Evolutionary conservation across 2,888 invertebrate species (phyloP), one percentile per base, ranked within the genome.

Genomic region (Sarcophaga caerulescens): DNA sequence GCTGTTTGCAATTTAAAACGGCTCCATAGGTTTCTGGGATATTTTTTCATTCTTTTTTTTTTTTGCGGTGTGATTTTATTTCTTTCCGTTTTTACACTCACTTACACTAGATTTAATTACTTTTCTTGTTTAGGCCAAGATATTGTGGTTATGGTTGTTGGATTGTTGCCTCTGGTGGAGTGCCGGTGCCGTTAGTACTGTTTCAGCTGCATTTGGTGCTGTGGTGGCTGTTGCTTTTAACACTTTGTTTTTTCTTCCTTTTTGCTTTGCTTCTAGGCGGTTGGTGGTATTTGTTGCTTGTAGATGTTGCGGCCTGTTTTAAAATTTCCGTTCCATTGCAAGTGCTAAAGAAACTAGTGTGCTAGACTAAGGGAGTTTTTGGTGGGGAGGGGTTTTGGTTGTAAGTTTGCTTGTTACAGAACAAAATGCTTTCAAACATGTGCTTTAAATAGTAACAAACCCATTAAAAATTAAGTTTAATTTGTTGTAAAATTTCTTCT

Each of bases 101-200:
- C 60, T 65, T 79, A 75, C 57, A 52, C 74, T 70, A 69, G 73
- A 86, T 86, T 86, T 84, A 86, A 86, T 86, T 86, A 84, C 86
- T 84, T 86, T 86, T 86, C 86, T 84, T 84, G 81, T 84, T 85
- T 78, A 86, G 86, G 84, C 86, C 86, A 84, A 86, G 77, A 81
- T 65, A 78, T 35, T 47, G 77, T 71, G 86, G 81, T 75, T 78
- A 69, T 62, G 79, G 73, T 35, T 85, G 76, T 76, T 17, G 66
- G 52, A 77, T 82, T 77, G 71, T 66, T 82, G 71, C 81, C 35
- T 35, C 35, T 35, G 35, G 35, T 35, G 35, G 10, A 10, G 35
- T 47, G 47, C 2, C 52, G 52, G 12, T 52, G 14, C 52, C 17
- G 52, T 52, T 52, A 17, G 14, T 52, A 52, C 52, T 14, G 17